Evolutionary conservation across 2,888 invertebrate genomes (phyloP), one percentile per base, ranked within the genome.

Genomic region (Melieria picta): DNA sequence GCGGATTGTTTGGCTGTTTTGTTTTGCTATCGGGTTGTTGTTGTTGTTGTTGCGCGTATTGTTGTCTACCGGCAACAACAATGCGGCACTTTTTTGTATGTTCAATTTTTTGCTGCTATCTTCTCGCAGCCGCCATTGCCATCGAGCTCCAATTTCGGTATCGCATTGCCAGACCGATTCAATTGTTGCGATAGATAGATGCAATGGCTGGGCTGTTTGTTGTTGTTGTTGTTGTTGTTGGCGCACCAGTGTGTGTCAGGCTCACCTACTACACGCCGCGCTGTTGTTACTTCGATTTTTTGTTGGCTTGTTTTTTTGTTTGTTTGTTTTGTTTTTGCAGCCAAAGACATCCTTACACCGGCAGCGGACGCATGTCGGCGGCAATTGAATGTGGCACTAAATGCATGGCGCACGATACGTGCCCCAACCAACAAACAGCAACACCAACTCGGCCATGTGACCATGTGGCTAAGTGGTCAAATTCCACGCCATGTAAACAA

Each of bases 371-470:
- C 73, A 72, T 75, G 72, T 75, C 65, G 50, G 57, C 71, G 67
- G 50, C 74, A 74, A 76, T 76, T 76, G 76, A 65, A 76, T 76
- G 74, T 76, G 76, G 76, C 76, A 76, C 73, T 76, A 76, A 76
- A 74, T 69, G 67, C 65, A 61, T 72, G 67, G 56, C 64, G 65
- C 52, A 79, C 55, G 78, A 79, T 74, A 80, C 79, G 71, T 74
- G 79, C 48, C 43, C 4, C 10, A 47, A 47, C 11, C 9, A 30
- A 30, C 30, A 30, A 30, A 30, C 30, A 30, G 30, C 30, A 30
- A 30, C 30, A 6, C 46, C 6, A 30, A 62, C 13, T 30, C 10
- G 13, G 60, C 52, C 60, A 43, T 46, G 9, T 52, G 61, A 45
- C 68, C 16, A 63, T 55, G 7, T 46, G 69, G 45, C 70, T 47